A percentile compares a stretch with the other conserved stretches of the same genome.
These are phyloP conservation scores for Cyclophora albipunctata DNA, from an alignment of 2,888 invertebrate species.

Conservation along the genomic window DNA sequence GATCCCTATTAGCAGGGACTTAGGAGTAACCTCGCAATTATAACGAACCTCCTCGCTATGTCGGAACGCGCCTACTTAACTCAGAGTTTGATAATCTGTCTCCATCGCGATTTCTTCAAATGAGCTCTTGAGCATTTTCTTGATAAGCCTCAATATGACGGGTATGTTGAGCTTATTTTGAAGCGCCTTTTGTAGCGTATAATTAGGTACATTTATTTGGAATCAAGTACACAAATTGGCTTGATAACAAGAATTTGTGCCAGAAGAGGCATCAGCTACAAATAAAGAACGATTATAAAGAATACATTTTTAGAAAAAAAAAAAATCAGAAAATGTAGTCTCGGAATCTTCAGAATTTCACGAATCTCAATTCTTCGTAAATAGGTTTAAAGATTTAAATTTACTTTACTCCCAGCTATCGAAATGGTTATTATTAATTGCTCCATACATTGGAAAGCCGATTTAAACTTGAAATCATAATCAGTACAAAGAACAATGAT, in stretches of 20 bases:
- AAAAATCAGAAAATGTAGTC: too few relatives aligned
- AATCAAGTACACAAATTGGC: too few relatives aligned
- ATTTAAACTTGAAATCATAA: slow-evolving; percentile 4
- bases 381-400: too few relatives aligned
- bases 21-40: slow-evolving; percentile 70
- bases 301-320: too few relatives aligned
- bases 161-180: slow-evolving; percentile 7
- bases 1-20: slow-evolving; percentile 72
- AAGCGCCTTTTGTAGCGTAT: too few relatives aligned
- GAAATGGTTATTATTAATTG: too few relatives aligned
- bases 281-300: too few relatives aligned
- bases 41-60: slow-evolving; percentile 55
- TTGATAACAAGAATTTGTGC: too few relatives aligned
- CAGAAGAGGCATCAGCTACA: too few relatives aligned
- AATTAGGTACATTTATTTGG: not conserved
- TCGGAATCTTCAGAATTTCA: too few relatives aligned
- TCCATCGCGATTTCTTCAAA: slow-evolving; percentile 31
- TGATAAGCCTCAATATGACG: slow-evolving; percentile 20
- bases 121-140: slow-evolving; percentile 6
- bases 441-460: not conserved
- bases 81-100: slow-evolving; percentile 62
- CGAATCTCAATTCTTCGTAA: too few relatives aligned
- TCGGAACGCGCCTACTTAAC: slow-evolving; percentile 45
- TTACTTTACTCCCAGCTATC: too few relatives aligned
- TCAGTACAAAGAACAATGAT: slow-evolving; percentile 9